These are phyloP conservation scores for Cryptophagus acutangulus DNA, from an alignment of 2,888 invertebrate species.

Conservation along the genomic window DNA sequence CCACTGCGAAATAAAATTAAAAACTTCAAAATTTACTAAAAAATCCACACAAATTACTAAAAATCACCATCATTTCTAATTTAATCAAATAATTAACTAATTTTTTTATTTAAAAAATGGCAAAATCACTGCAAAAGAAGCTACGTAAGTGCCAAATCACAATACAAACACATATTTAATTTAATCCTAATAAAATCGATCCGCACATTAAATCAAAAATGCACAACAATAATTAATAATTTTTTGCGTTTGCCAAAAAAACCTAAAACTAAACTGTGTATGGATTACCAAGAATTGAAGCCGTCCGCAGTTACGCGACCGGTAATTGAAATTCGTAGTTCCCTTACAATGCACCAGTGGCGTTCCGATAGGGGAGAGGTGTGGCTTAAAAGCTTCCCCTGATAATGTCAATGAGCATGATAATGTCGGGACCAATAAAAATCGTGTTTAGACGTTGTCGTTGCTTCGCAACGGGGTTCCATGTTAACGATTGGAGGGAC, in stretches of 20 bases:
- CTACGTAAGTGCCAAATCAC: too few species aligned
- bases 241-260: constrained; percentile 6
- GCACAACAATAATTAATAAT: constrained; percentile 6
- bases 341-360: constrained; percentile 27
- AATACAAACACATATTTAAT: too few species aligned
- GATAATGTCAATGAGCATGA: constrained; percentile 18
- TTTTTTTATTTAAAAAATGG: too few species aligned
- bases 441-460: constrained; percentile 22
- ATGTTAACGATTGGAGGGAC: constrained; percentile 34
- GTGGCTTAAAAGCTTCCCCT: constrained; percentile 20
- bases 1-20: too few species aligned
- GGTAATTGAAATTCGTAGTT: constrained; percentile 33
- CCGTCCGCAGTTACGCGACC: constrained; percentile 27
- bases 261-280: constrained; percentile 11
- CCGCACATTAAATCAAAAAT: constrained; percentile 9
- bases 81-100: not conserved
- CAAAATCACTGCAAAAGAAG: too few species aligned
- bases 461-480: constrained; percentile 5
- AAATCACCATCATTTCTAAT: not conserved
- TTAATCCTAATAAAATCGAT: too few species aligned
- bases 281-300: constrained; percentile 24
- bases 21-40: not conserved
- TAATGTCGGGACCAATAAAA: constrained; percentile 27
- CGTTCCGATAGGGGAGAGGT: constrained; percentile 27
- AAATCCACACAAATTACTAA: not conserved